Base-by-base conservation (phyloP, 2,888 invertebrate species). In the Prostheceraeus crozeri region DNA sequence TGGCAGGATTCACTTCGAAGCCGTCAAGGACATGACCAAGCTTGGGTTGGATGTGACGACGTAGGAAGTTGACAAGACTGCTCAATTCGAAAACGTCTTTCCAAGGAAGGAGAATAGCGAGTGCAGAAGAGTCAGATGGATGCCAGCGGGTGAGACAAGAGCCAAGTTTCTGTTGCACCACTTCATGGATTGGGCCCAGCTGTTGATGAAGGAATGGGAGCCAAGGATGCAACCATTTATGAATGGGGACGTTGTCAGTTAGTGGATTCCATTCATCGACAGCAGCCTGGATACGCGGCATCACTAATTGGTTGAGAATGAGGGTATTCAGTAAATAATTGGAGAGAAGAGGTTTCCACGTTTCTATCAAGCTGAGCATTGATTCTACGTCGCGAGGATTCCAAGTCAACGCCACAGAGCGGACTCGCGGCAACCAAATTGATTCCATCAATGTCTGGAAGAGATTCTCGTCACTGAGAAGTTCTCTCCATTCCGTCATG, bases 181-280 rank as follows among this genome's bases (percentile, higher is more conserved):
- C 83, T 1, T 89, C 88, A 79, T 89, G 93, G 31, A 91, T 83
- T 1, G 78, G 75, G 59, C 80, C 78, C 55, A 80, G 67, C 16
- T 75, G 71, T 28, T 74, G 68, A 25, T 71, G 72, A 68, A 59
- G 33, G 21, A 35, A 59, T n/a, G 30, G 52, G 14, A 51, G 2
- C 98, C 98, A 99, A 0, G 96, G 96, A 74, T 93, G 85, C 62
- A 94, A 84, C 98, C 98, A 98, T 2, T 85, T 83, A 75, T 98
- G 94, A 65, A 99, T 86, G 11, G 96, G 96, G 65, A 90, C 83
- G 0, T 87, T 87, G 74, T 98, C 96, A 0, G 86, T 86, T 1
- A 91, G 81, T 1, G 98, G 98, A 80, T 98, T 89, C 98, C 98
- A 96, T 14, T 36, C 25, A 25, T 59, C 59, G 3, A 59, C 53